Conservation (phyloP, 2,888 invertebrate species). For the Taenaris catops region DNA sequence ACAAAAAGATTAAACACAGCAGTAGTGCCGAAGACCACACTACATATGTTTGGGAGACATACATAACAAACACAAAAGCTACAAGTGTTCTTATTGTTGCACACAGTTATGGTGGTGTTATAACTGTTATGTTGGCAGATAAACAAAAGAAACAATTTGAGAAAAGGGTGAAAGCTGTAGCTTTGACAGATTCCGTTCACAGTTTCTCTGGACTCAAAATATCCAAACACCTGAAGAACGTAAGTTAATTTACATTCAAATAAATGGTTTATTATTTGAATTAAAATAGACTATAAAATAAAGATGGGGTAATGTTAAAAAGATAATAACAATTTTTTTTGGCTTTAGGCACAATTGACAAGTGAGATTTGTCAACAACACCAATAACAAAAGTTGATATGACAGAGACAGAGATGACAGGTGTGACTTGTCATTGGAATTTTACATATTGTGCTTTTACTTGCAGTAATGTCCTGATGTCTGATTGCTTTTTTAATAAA, state of each 20-base stretch:
- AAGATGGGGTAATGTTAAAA: too few relatives aligned
- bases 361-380: too few relatives aligned
- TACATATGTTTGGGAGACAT: conserved; percentile 84
- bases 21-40: conserved; percentile 82
- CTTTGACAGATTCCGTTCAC: conserved; percentile 89
- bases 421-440: too few relatives aligned
- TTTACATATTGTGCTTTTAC: too few relatives aligned
- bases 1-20: conserved; percentile 75
- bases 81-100: conserved; percentile 85
- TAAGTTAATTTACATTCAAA: conserved; percentile 25
- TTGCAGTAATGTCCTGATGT: too few relatives aligned
- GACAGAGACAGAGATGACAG: too few relatives aligned
- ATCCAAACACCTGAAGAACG: conserved; percentile 53
- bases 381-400: too few relatives aligned
- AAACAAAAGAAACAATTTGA: conserved; percentile 79
- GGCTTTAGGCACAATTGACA: too few relatives aligned
- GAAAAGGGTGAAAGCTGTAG: conserved; percentile 85
- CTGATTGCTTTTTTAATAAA: too few relatives aligned
- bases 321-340: too few relatives aligned
- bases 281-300: not conserved
- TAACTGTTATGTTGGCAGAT: conserved; percentile 79
- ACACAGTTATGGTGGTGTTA: conserved; percentile 89
- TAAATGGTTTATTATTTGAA: conserved; percentile 1
- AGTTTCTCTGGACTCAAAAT: conserved; percentile 55
- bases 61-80: conserved; percentile 79